Evolutionary conservation across 2,797 vertebrate genomes (phyloP).

Genomic region (Babyrousa celebensis): DNA sequence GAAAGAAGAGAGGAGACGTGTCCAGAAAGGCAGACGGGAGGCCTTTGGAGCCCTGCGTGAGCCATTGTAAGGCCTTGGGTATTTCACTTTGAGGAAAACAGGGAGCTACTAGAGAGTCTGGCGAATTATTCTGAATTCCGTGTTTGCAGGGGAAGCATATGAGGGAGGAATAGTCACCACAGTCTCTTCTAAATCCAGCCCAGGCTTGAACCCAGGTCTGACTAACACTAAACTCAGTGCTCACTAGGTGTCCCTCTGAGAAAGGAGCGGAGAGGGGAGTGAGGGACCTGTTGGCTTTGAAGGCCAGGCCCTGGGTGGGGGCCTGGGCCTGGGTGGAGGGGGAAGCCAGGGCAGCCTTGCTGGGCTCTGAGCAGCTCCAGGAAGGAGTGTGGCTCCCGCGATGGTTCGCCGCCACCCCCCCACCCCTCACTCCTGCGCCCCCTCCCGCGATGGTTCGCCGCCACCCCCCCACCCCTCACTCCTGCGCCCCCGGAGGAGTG

Average conservation of each 20-base stretch:
- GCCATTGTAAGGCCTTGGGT: neutral
- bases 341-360: neutral
- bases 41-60: neutral
- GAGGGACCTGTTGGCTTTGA: neutral
- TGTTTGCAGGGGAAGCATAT: accelerated
- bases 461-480: too few relatives aligned
- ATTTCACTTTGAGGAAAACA: neutral
- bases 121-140: neutral
- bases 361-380: neutral
- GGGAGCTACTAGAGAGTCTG: neutral
- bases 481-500: too few relatives aligned
- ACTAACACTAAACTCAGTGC: neutral
- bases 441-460: too few relatives aligned
- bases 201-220: neutral
- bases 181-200: slow-evolving; percentile 7
- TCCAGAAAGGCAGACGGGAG: too few relatives aligned
- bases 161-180: neutral
- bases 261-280: neutral
- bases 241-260: neutral
- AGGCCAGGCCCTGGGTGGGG: neutral
- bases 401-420: too few relatives aligned
- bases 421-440: too few relatives aligned
- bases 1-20: neutral
- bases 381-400: too few relatives aligned
- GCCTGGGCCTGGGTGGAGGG: neutral